Base-by-base conservation (phyloP, 2,888 invertebrate species). In the Cenopis cana region DNA sequence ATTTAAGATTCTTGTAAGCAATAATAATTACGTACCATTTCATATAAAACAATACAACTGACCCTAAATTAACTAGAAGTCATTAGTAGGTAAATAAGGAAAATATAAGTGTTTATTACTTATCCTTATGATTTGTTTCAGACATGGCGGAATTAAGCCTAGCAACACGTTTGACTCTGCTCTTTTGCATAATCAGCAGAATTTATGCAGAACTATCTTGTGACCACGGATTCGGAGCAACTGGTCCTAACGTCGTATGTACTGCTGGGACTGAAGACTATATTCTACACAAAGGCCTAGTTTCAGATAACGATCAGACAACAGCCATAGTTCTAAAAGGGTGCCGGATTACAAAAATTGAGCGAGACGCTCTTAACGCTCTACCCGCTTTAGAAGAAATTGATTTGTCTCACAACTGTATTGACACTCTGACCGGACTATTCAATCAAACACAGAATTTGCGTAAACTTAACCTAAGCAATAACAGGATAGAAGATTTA, bases 41-140 rank as follows among this genome's bases (percentile, higher is more conserved):
- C 24, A 24, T 24, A 24, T 24, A 24, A 24, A 24, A 24, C 24
- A 24, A 4, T 24, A 24, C 24, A 24, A 24, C 24, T 24, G 24
- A 24, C 24, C 1, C 4, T 24, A 24, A 24, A 55, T n/a, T 33
- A 56, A 36, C 17, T 56, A 4, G 9, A 60, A 29, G n/a, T 60
- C 49, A 61, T 49, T 61, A 2, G 61, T 69, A n/a, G n/a, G n/a
- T n/a, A 49, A 49, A 64, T 56, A 70, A 70, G 69, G 69, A 65
- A 70, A 70, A 65, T 12, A 8, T 55, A 29, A 29, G 33, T 33
- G 4, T 20, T 41, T 24, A 6, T 17, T 9, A 49, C 20, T 24
- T 56, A 38, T 57, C n/a, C 33, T 59, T 33, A 29, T 33, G 38
- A 50, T 56, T 33, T 49, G 17, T 70, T 70, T 20, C 65, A 70